Evolutionary conservation across 2,888 invertebrate genomes (phyloP).

Genomic region (Anorthoa munda): DNA sequence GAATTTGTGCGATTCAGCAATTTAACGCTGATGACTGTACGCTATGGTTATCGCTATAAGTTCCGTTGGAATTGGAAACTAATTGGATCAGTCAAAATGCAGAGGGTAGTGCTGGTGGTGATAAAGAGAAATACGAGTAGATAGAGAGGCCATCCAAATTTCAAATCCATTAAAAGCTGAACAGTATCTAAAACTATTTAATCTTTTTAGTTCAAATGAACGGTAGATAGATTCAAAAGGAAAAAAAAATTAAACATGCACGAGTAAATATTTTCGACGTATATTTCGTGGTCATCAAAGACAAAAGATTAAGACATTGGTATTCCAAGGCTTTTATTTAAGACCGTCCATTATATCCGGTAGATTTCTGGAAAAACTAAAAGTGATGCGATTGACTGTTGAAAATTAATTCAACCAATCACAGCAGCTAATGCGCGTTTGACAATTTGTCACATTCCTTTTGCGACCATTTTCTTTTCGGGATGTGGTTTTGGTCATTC

Average conservation of each 20-base stretch:
- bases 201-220: no score
- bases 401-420: neutral
- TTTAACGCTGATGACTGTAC: constrained; percentile 32
- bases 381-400: neutral
- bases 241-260: neutral
- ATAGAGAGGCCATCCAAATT: constrained; percentile 3
- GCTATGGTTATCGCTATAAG: neutral
- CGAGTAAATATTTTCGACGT: neutral
- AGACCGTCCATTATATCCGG: neutral
- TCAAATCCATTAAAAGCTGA: neutral
- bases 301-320: no score
- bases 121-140: constrained; percentile 16
- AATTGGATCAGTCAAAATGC: constrained; percentile 33
- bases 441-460: neutral
- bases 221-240: no score
- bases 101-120: neutral
- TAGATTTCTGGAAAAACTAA: no score
- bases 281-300: neutral
- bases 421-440: neutral
- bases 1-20: constrained; percentile 44
- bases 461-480: neutral
- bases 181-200: no score
- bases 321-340: neutral
- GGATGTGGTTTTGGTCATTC: neutral
- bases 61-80: constrained; percentile 12